Base-by-base conservation (phyloP, 1,140 invertebrate genomes). In the Orius insidiosus region DNA sequence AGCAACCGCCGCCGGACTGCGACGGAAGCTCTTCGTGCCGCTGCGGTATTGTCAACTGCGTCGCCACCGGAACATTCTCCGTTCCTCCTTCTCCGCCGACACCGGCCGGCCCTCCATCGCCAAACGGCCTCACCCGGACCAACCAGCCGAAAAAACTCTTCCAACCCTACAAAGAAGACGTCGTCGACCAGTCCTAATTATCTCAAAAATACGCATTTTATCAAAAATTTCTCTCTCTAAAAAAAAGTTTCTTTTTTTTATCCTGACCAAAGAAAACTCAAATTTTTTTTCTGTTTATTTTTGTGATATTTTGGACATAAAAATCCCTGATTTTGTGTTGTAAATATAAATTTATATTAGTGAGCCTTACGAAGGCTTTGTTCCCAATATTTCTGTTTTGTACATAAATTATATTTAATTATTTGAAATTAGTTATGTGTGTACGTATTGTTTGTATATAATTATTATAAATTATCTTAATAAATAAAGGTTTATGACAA, bases 1-100 rank as follows among this genome's bases (percentile, higher is more conserved):
- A 60, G 37, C n/a, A n/a, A n/a, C n/a, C n/a, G n/a, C n/a, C n/a
- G n/a, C 64, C 61, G 44, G 63, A 66, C 39, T 68, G 60, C 56
- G 65, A 68, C 19, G 65, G 60, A 45, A 32, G 34, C 18, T 15
- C 55, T 7, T 56, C 52, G 14, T 59, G 58, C 38, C 52, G 55
- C 4, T 57, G 55, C 38, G 58, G 55, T 18, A 58, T 58, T 13
- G 54, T 59, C 43, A 58, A 59, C 31, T 57, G 55, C 42, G 54
- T 58, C 37, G 54, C 55, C 11, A 7, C 50, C 24, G 18, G 43
- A 30, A 39, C 8, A 30, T 45, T 15, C 35, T 49, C 39, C 6
- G 34, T 31, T 16, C 14, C n/a, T n/a, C n/a, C 38, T 16, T 42
- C 37, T 6, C 48, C 46, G 4, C 15, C 37, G 11, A 18, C 40